Conservation (phyloP, 2,113 vertebrate genomes). For the Perognathus longimembris region DNA sequence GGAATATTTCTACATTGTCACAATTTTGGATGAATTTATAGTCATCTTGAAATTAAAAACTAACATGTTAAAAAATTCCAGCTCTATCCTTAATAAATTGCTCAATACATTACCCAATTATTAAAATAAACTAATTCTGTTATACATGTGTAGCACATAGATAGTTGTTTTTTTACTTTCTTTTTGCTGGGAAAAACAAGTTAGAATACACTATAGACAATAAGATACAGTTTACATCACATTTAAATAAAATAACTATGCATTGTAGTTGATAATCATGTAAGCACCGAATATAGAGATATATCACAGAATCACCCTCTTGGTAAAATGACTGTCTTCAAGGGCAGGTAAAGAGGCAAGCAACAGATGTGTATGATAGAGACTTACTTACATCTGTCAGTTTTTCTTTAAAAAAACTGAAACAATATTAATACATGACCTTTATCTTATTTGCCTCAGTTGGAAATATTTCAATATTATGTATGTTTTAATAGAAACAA, state of each 20-base stretch:
- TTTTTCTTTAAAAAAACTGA: constrained; percentile 14
- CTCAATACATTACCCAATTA: background rate
- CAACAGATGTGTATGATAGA: background rate
- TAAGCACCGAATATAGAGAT: background rate
- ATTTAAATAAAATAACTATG: background rate
- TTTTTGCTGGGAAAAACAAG: background rate
- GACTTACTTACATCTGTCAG: background rate
- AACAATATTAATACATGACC: background rate
- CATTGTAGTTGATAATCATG: background rate
- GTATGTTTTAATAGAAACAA: constrained; percentile 8
- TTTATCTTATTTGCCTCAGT: background rate
- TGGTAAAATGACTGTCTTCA: too few relatives aligned
- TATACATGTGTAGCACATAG: background rate
- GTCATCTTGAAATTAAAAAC: background rate
- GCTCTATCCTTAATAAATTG: background rate
- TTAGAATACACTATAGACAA: background rate
- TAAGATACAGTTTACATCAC: background rate
- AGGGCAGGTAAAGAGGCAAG: background rate
- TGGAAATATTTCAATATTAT: constrained; percentile 47
- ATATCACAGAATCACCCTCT: background rate
- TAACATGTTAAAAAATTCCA: background rate
- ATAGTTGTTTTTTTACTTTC: background rate
- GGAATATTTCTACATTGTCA: background rate
- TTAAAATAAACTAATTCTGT: constrained; percentile 12
- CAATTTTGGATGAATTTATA: background rate